Base-by-base conservation (phyloP, 2,888 invertebrate genomes). In the Cloeon dipterum region DNA sequence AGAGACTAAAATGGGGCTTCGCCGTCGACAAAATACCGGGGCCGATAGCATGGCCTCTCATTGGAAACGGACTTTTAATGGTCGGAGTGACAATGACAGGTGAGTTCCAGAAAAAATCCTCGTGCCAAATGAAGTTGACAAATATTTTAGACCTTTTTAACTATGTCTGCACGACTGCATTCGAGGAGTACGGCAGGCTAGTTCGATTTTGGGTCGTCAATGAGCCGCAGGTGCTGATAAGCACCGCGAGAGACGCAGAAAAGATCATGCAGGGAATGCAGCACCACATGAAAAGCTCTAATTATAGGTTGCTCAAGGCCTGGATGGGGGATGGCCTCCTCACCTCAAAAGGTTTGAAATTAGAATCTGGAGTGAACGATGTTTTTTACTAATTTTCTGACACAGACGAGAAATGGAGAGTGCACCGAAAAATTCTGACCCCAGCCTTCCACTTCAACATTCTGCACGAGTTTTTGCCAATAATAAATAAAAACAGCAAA, bases 361-460 rank as follows among this genome's bases (percentile, higher is more conserved):
- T n/a, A n/a, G n/a, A n/a, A n/a, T n/a, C 14, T 3, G 7, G 16
- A 10, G 4, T 13, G 14, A 14, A 18, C 5, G 4, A 5, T 5
- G 20, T 20, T 20, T 8, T 14, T 26, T 13, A 4, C 32, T 17
- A 5, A 25, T 18, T 32, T 3, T 13, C 5, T n/a, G 20, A 23
- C 41, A 34, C 41, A 59, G 60, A 57, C 37, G 45, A 50, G 17
- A 58, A 59, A 47, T 62, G 62, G 62, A 52, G 53, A 5, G 50
- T 50, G 19, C 51, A 58, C 33, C 52, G 62, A 14, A 60, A 60
- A 43, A 44, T 61, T 21, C 47, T 62, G n/a, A 62, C 60, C 2
- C 56, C 59, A 10, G 57, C 61, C 0, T 62, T 61, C 43, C 62
- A 62, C 44, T 61, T 59, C 42, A 55, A 54, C 20, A 56, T 61